These are phyloP conservation scores for Chionis minor DNA, from an alignment of 2,113 vertebrate species.

Conservation along the genomic window DNA sequence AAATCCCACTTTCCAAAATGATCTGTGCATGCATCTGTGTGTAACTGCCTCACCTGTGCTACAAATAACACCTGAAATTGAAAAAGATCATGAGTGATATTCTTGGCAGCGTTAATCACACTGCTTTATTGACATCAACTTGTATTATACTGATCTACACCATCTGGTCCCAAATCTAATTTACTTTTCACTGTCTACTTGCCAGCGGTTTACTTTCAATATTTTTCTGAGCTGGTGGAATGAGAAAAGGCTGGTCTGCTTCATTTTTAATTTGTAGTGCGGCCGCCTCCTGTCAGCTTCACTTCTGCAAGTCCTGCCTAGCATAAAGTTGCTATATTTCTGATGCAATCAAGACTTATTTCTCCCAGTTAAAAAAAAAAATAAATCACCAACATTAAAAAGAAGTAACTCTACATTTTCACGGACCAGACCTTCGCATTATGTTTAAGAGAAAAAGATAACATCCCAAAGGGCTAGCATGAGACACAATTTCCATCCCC, in stretches of 20 bases:
- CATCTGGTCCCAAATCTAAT: constrained; percentile 65
- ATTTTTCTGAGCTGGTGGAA: constrained; percentile 50
- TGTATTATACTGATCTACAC: constrained; percentile 63
- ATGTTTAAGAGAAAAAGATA: neutral
- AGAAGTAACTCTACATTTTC: neutral
- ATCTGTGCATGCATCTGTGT: neutral
- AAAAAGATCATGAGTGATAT: constrained; percentile 16
- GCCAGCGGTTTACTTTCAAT: constrained; percentile 46
- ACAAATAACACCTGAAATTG: constrained; percentile 59
- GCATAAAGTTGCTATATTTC: neutral
- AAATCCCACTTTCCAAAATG: constrained; percentile 3
- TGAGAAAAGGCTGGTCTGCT: constrained; percentile 51
- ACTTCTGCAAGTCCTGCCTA: neutral
- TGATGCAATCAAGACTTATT: neutral
- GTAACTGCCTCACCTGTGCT: constrained; percentile 47
- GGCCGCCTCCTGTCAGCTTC: constrained; percentile 37
- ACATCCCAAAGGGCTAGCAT: neutral
- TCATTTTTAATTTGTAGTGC: constrained; percentile 55
- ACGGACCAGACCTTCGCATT: neutral
- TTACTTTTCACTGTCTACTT: constrained; percentile 58
- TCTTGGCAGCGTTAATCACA: constrained; percentile 58
- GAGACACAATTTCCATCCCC: neutral
- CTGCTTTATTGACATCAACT: constrained; percentile 57
- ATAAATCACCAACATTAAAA: neutral
- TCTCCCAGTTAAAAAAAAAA: neutral